phyloP scores from a whole-genome alignment of 2,113 vertebrate species.

The Ammospiza caudacuta region DNA sequence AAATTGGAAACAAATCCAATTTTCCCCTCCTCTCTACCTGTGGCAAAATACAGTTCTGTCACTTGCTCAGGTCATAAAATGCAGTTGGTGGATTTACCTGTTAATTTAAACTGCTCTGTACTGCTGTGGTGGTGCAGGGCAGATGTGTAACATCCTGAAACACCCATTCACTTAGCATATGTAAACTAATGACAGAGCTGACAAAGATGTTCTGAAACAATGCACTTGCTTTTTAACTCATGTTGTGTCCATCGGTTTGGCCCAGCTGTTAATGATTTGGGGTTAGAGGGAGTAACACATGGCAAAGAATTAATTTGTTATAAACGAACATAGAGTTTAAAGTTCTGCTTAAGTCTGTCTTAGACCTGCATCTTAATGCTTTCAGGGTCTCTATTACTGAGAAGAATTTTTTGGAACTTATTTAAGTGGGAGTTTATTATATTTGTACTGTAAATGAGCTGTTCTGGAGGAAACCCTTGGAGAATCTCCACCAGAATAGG shows the following conservation, averaged over 20 bases:
- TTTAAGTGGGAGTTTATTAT: background rate
- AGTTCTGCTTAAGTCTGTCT: background rate
- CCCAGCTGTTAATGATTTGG: background rate
- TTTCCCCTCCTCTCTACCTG: background rate
- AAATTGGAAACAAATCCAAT: background rate
- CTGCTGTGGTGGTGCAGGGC: background rate
- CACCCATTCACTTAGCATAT: background rate
- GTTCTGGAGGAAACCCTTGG: constrained; percentile 3
- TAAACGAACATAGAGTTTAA: background rate
- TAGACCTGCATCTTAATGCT: background rate
- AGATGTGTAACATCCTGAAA: background rate
- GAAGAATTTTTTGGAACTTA: background rate
- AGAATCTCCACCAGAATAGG: background rate
- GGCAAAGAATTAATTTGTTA: background rate
- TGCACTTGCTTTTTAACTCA: background rate
- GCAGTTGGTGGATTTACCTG: background rate
- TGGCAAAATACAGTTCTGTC: background rate
- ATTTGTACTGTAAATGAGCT: constrained; percentile 1
- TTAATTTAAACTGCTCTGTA: background rate
- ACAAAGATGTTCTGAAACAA: background rate
- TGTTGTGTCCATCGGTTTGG: background rate
- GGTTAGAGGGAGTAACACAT: background rate
- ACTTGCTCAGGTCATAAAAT: background rate
- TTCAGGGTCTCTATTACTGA: background rate
- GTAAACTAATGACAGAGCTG: background rate